A percentile compares a stretch with the other conserved stretches of the same genome.
Conservation (phyloP, 2,888 invertebrate genomes). For the Mactromeris polynyma region DNA sequence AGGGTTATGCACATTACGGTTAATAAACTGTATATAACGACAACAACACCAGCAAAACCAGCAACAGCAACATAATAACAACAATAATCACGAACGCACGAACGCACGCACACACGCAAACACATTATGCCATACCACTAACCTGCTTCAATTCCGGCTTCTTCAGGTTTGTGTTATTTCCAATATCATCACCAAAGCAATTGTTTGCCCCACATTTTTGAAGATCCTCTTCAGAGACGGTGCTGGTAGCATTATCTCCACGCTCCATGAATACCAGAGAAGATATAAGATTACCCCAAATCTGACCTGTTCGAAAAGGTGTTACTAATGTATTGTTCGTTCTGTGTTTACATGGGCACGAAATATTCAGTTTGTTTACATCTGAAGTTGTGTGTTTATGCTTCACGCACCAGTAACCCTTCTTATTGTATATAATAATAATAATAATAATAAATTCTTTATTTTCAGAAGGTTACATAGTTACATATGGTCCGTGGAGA, state of each 20-base stretch:
- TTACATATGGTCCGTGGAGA: too few relatives aligned
- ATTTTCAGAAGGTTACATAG: too few relatives aligned
- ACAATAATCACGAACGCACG: background rate
- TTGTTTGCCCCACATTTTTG: conserved; percentile 87
- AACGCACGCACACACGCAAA: background rate
- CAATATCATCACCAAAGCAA: conserved; percentile 85
- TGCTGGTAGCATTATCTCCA: conserved; percentile 42
- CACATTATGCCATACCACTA: too few relatives aligned
- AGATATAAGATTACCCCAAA: conserved; percentile 94
- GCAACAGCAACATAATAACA: background rate
- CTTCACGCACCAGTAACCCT: too few relatives aligned
- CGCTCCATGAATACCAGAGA: conserved; percentile 76
- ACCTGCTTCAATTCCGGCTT: conserved; percentile 92
- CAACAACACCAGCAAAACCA: background rate
- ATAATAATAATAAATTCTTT: too few relatives aligned
- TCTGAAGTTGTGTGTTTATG: too few relatives aligned
- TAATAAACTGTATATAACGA: background rate
- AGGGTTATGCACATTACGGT: too few relatives aligned
- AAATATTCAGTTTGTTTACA: too few relatives aligned
- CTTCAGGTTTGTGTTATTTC: conserved; percentile 89
- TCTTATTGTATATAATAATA: too few relatives aligned
- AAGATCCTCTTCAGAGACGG: conserved; percentile 27
- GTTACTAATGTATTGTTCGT: too few relatives aligned
- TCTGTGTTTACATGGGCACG: too few relatives aligned
- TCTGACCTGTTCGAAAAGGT: conserved; percentile 90